Evolutionary conservation across 2,797 vertebrate species (phyloP).

Genomic region (Myiotriccus ornatus): DNA sequence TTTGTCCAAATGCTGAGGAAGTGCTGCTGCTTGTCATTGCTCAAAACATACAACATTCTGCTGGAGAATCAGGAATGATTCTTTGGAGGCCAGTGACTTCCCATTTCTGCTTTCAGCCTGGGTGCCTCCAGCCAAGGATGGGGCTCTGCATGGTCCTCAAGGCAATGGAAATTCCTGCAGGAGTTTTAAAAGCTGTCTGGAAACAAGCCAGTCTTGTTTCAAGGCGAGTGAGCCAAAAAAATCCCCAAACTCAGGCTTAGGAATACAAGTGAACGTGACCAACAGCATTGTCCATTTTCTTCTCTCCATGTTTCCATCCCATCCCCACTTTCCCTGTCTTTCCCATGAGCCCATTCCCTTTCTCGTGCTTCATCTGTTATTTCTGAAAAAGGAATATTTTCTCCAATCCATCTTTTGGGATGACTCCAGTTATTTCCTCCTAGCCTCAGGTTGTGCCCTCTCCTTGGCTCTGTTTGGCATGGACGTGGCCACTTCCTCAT

Average conservation of each 20-base stretch:
- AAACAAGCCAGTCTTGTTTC: neutral
- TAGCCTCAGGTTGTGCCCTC: neutral
- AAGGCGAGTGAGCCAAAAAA: neutral
- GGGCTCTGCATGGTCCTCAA: neutral
- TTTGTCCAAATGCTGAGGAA: constrained; percentile 22
- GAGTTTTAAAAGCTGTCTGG: neutral
- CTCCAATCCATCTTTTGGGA: neutral
- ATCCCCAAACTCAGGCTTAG: neutral
- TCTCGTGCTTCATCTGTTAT: neutral
- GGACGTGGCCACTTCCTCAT: fast-evolving
- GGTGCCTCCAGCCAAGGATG: neutral
- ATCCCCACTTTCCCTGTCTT: neutral
- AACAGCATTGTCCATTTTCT: neutral
- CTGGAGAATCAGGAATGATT: neutral
- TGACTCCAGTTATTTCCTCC: neutral
- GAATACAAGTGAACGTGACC: neutral
- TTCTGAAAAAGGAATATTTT: neutral
- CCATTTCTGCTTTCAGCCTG: neutral
- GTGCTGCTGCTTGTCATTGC: neutral
- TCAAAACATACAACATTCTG: neutral
- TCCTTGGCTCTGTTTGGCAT: neutral
- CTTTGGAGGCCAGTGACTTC: neutral
- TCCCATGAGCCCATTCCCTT: fast-evolving
- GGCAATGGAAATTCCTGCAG: neutral
- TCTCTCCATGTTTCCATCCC: neutral